phyloP scores from a whole-genome alignment of 2,113 vertebrate genomes.

The Macrotus californicus region DNA sequence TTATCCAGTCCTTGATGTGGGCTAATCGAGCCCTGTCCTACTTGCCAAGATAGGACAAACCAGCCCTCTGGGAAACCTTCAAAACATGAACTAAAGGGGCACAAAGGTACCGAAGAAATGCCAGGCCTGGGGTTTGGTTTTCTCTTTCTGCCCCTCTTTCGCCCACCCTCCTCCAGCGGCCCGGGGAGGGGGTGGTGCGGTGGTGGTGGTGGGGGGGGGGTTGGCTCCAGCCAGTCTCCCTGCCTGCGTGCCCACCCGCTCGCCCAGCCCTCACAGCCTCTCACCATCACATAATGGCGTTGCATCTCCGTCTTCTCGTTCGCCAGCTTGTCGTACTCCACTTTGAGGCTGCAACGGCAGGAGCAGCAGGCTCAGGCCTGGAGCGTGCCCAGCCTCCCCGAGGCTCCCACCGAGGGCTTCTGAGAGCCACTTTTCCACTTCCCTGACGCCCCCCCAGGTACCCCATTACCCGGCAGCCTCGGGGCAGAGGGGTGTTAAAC shows the following conservation, averaged over 20 bases:
- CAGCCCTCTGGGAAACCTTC: background rate
- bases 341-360: conserved; percentile 80
- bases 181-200: too few species aligned
- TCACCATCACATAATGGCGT: conserved; percentile 98
- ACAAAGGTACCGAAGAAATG: background rate
- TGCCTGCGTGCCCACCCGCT: background rate
- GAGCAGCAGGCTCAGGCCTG: conserved; percentile 35
- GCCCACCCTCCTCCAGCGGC: background rate
- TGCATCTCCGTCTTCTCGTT: conserved; percentile 98
- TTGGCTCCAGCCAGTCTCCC: background rate
- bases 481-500: background rate
- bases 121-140: background rate
- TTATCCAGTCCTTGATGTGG: background rate
- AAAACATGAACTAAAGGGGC: background rate
- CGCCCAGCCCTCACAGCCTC: conserved; percentile 47
- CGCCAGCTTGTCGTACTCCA: conserved; percentile 96
- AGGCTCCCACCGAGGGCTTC: background rate
- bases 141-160: background rate
- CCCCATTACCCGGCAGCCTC: background rate
- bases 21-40: background rate
- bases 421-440: background rate
- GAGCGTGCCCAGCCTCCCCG: background rate
- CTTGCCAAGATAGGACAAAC: background rate
- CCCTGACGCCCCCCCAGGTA: background rate
- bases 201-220: background rate